phyloP scores from a whole-genome alignment of 2,888 invertebrate species.

The Cepaea hortensis region DNA sequence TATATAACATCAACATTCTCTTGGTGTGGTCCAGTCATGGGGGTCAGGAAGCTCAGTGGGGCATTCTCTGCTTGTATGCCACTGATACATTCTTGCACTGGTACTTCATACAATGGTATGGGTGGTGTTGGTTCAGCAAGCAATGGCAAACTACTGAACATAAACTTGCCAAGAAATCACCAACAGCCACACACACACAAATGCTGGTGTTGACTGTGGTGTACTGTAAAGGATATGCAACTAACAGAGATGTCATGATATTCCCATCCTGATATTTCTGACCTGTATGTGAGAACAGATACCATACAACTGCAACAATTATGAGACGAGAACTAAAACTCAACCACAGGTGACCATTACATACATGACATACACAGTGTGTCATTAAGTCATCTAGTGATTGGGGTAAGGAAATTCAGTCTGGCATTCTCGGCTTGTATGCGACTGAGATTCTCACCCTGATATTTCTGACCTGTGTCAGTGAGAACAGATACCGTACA shows the following conservation, averaged over 20 bases:
- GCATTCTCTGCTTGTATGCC: slow-evolving; percentile 61
- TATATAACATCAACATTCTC: too few species aligned
- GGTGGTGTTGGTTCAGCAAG: too few species aligned
- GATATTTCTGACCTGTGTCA: slow-evolving; percentile 29
- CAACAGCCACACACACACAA: too few species aligned
- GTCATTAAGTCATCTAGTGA: too few species aligned
- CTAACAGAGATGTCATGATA: not conserved
- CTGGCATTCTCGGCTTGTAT: slow-evolving; percentile 61
- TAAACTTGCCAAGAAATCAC: too few species aligned
- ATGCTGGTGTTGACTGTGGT: too few species aligned
- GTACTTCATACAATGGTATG: too few species aligned
- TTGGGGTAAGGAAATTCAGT: slow-evolving; percentile 46
- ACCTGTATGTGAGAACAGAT: slow-evolving; percentile 7
- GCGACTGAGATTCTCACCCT: slow-evolving; percentile 35
- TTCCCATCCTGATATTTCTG: slow-evolving; percentile 36
- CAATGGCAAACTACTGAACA: too few species aligned
- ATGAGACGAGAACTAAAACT: not conserved
- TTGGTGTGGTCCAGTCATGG: too few species aligned
- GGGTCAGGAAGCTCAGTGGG: slow-evolving; percentile 36
- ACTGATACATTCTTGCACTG: not conserved
- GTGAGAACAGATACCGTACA: not conserved
- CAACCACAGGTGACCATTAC: too few species aligned
- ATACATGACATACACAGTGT: too few species aligned
- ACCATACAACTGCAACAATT: not conserved
- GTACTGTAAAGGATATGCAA: too few species aligned